Conservation (phyloP, 2,888 invertebrate genomes). For the Brenthis hecate region DNA sequence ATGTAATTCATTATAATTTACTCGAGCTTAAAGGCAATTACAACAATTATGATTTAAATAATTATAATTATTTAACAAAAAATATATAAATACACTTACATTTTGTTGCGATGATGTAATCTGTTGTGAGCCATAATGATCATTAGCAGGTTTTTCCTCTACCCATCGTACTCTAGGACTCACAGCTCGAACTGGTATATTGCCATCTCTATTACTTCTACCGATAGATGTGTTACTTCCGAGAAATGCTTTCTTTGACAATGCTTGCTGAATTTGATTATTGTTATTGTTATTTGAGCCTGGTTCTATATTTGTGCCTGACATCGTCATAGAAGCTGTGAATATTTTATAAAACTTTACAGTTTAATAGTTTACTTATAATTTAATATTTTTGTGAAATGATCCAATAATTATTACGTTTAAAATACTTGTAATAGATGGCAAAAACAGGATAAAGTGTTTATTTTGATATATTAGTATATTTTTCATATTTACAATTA, state of each 20-base stretch:
- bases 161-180: slow-evolving; percentile 79
- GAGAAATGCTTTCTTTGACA: slow-evolving; percentile 78
- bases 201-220: slow-evolving; percentile 70
- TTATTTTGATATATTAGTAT: slow-evolving; percentile 53
- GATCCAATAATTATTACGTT: not conserved
- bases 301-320: slow-evolving; percentile 83
- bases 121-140: slow-evolving; percentile 70
- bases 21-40: too few relatives aligned
- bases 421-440: slow-evolving; percentile 32
- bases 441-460: slow-evolving; percentile 71
- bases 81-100: slow-evolving; percentile 52
- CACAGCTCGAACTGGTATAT: slow-evolving; percentile 78
- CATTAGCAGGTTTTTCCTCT: slow-evolving; percentile 69
- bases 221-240: slow-evolving; percentile 79
- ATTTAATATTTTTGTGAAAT: not conserved
- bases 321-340: slow-evolving; percentile 88
- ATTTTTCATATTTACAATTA: slow-evolving; percentile 52
- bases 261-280: slow-evolving; percentile 69
- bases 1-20: too few relatives aligned
- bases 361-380: not conserved
- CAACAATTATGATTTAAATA: too few relatives aligned
- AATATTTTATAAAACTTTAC: slow-evolving; percentile 42
- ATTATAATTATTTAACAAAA: too few relatives aligned
- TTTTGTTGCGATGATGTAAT: slow-evolving; percentile 74
- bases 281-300: slow-evolving; percentile 74